Evolutionary conservation across 30 jellyfish, hydroid and myxozoan genomes (phyloP).

Genomic region (Catostylus mosaicus): DNA sequence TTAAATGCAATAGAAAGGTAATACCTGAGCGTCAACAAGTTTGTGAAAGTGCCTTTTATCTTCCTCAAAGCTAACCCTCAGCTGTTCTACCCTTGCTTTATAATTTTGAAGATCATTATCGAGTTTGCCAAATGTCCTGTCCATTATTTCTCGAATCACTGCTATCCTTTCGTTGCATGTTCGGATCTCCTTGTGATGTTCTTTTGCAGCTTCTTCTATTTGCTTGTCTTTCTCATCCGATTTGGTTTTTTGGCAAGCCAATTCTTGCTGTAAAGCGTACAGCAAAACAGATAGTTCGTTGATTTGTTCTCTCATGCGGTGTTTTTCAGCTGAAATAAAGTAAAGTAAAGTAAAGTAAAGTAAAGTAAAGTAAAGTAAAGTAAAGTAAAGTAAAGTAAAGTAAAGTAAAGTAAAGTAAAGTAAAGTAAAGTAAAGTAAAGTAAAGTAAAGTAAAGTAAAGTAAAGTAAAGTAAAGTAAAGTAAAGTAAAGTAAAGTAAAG

Average conservation of each 20-base stretch:
- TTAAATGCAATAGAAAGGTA: not conserved
- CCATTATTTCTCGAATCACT: slow-evolving; percentile 18
- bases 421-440: no score
- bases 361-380: no score
- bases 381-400: no score
- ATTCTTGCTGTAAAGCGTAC: slow-evolving; percentile 24
- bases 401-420: no score
- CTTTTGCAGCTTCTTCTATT: slow-evolving; percentile 13
- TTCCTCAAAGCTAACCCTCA: slow-evolving; percentile 12
- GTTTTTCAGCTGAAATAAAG: slow-evolving; percentile 4
- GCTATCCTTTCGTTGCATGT: slow-evolving; percentile 23
- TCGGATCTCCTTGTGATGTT: slow-evolving; percentile 9
- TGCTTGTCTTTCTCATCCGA: slow-evolving; percentile 12
- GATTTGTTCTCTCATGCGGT: slow-evolving; percentile 42
- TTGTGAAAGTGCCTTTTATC: slow-evolving; percentile 15
- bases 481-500: no score
- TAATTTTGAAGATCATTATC: slow-evolving; percentile 14
- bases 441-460: no score
- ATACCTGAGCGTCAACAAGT: slow-evolving; percentile 41
- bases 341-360: not conserved
- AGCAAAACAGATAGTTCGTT: slow-evolving; percentile 31
- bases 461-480: no score
- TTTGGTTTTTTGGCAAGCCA: slow-evolving; percentile 5
- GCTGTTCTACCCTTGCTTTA: slow-evolving; percentile 1
- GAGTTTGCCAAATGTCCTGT: slow-evolving; percentile 1